Base-by-base conservation (phyloP, 2,888 invertebrate genomes). In the Phymatocera aterrima region DNA sequence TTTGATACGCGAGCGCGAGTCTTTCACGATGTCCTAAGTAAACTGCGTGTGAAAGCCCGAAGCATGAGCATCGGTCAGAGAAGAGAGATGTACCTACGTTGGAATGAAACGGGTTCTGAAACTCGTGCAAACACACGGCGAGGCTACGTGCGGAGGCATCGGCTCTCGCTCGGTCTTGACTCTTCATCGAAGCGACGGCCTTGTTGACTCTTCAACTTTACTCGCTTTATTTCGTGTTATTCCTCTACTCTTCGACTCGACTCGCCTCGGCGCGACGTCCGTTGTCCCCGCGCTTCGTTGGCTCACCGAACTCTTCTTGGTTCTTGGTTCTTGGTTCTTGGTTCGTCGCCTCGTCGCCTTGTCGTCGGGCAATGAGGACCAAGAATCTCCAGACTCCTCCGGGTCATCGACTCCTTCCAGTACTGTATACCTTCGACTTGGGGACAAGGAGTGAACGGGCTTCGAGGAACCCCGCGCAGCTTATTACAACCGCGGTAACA, bases 131-230 rank as follows among this genome's bases (percentile, higher is more conserved):
- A 89, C 88, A 89, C 83, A 82, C 80, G 81, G 78, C 80, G 81
- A 80, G 79, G 77, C 78, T 77, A 60, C 78, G 78, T 46, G 46
- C 72, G 72, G 54, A 46, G 57, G 40, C 51, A n/a, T n/a, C 3
- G 64, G 6, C 54, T 40, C 51, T 15, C 51, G 64, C 68, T 68
- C 68, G 51, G 51, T 34, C 51, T 72, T 48, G 28, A 72, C 72
- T n/a, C n/a, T 75, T 75, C 75, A 75, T 75, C 57, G 75, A 57
- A 81, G 82, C 82, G 82, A 82, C 83, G 82, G 83, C 86, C 86
- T 88, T 89, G 87, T 88, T 89, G 88, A 88, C 89, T 89, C 86
- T 89, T 89, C 87, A 87, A 87, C 88, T 87, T 88, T 87, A 84
- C 86, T 85, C 85, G 84, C 81, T 68, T 68, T 68, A 68, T 75